phyloP scores from a whole-genome alignment of 1,140 invertebrate genomes.

The Drosophila lini region DNA sequence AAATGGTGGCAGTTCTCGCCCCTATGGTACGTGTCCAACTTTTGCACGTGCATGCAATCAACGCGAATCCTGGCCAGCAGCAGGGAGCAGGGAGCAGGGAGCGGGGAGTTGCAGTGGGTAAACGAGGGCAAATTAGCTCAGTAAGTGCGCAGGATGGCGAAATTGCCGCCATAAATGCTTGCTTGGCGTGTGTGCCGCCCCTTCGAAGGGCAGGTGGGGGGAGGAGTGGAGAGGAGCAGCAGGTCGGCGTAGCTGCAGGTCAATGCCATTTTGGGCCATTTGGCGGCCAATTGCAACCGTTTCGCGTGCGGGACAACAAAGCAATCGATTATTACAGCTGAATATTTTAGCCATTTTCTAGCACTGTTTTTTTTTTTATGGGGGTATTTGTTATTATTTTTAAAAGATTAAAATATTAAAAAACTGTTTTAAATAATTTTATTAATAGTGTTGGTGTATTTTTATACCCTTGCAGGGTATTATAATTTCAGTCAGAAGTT shows the following conservation, averaged over 20 bases:
- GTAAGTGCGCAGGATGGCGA: conserved; percentile 64
- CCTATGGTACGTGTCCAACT: conserved; percentile 29
- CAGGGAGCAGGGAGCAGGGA: neutral
- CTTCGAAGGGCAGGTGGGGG: neutral
- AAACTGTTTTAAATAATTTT: neutral
- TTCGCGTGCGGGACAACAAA: conserved; percentile 39
- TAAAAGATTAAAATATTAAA: neutral
- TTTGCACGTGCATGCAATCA: conserved; percentile 70
- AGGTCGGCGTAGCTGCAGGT: conserved; percentile 52
- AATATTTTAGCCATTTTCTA: conserved; percentile 1
- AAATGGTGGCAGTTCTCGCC: neutral
- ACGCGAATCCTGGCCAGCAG: conserved; percentile 24
- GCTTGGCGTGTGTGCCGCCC: conserved; percentile 49
- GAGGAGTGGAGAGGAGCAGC: neutral
- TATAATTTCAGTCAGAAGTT: no score
- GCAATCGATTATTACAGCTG: conserved; percentile 19
- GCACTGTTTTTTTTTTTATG: neutral
- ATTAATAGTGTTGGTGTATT: no score
- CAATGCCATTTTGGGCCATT: conserved; percentile 69
- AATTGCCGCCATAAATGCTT: conserved; percentile 73
- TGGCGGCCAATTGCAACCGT: conserved; percentile 56
- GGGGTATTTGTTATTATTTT: neutral
- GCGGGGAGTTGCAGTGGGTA: conserved; percentile 1
- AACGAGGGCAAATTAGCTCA: conserved; percentile 68
- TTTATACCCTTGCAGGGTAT: no score